Percentiles rank a stretch among this genome's conserved stretches.
phyloP scores from a whole-genome alignment of 2,797 vertebrate species.

The Neosalanx taihuensis region DNA sequence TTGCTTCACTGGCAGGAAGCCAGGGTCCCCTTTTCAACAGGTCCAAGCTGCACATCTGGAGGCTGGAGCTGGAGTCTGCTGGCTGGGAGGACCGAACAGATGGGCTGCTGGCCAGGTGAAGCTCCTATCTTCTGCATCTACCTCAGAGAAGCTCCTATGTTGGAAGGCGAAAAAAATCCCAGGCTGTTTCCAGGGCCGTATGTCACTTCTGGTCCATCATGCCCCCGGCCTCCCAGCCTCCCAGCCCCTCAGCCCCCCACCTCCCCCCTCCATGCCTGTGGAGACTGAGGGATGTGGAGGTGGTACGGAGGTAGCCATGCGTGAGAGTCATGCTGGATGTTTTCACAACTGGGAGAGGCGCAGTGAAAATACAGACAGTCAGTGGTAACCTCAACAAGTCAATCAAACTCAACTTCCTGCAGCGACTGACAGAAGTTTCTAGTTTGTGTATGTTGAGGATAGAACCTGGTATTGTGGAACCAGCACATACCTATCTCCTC shows the following conservation, averaged over 20 bases:
- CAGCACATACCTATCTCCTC: conserved; percentile 2
- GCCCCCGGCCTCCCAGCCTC: background rate
- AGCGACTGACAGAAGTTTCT: conserved; percentile 37
- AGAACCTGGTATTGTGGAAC: conserved; percentile 11
- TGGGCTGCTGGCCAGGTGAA: conserved; percentile 54
- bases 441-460: conserved; percentile 11
- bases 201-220: conserved; percentile 67
- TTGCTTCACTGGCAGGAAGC: conserved; percentile 41
- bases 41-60: conserved; percentile 65
- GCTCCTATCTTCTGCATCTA: conserved; percentile 57
- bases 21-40: conserved; percentile 41
- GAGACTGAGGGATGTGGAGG: conserved; percentile 58
- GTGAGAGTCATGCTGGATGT: conserved; percentile 55
- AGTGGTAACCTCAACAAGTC: conserved; percentile 55
- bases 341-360: conserved; percentile 58
- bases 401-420: conserved; percentile 37
- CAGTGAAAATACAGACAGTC: conserved; percentile 50
- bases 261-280: conserved; percentile 1
- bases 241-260: conserved; percentile 12
- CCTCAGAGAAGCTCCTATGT: conserved; percentile 47
- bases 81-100: conserved; percentile 54
- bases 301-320: conserved; percentile 55
- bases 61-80: conserved; percentile 46
- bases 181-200: conserved; percentile 54
- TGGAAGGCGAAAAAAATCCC: conserved; percentile 64